A percentile compares a stretch with the other conserved stretches of the same genome.
Evolutionary conservation across 2,797 vertebrate species (phyloP).

Genomic region (Melanotaenia nigrans): DNA sequence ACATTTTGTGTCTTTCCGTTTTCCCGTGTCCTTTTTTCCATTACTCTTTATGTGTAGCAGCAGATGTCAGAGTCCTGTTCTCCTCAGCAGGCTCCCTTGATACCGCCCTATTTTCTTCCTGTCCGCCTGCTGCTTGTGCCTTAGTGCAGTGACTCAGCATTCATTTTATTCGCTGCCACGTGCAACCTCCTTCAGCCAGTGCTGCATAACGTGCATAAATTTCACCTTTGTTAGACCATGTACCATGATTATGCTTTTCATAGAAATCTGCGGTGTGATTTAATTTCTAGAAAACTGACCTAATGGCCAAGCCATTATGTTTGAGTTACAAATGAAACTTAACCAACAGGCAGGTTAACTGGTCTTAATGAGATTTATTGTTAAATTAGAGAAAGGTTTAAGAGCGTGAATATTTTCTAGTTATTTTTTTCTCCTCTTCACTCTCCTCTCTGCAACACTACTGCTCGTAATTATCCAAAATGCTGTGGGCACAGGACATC

Average conservation of each 20-base stretch:
- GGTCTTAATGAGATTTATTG: neutral
- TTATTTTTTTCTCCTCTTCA: neutral
- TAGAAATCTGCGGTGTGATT: neutral
- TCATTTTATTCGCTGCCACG: conserved; percentile 26
- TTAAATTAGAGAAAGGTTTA: neutral
- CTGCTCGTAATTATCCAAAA: neutral
- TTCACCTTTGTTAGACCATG: neutral
- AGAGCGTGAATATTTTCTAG: neutral
- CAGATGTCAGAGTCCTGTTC: conserved; percentile 65
- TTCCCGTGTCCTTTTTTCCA: neutral
- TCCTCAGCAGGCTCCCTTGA: conserved; percentile 56
- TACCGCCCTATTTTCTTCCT: conserved; percentile 54
- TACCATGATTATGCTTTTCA: neutral
- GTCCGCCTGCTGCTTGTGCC: conserved; percentile 49
- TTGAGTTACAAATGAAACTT: neutral
- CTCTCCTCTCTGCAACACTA: neutral
- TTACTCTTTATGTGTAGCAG: conserved; percentile 28
- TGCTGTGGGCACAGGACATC: conserved; percentile 1
- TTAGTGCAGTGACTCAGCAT: conserved; percentile 71
- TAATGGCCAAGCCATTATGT: neutral
- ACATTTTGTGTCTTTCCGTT: neutral
- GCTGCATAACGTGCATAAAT: conserved; percentile 21
- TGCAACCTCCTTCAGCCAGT: conserved; percentile 26
- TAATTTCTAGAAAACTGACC: neutral
- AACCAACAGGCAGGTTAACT: neutral